A percentile compares a stretch with the other conserved stretches of the same genome.
Evolutionary conservation across 1,140 invertebrate genomes (phyloP).

Genomic region (Drosophila lowei): DNA sequence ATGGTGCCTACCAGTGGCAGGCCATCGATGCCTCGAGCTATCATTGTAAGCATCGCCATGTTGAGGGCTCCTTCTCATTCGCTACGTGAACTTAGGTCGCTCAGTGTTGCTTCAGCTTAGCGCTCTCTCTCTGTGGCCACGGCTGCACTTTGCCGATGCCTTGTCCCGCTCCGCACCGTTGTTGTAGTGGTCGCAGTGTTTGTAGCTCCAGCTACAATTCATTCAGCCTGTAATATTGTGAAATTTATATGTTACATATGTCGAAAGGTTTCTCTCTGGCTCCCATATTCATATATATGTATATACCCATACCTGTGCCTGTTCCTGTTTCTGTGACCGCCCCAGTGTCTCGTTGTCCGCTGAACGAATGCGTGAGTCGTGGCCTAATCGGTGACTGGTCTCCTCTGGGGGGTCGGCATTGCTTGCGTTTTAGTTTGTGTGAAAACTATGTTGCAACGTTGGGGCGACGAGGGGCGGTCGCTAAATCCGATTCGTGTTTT

Average conservation of each 20-base stretch:
- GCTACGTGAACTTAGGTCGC: constrained; percentile 8
- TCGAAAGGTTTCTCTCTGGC: no score
- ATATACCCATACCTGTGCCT: no score
- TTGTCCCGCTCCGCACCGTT: constrained; percentile 2
- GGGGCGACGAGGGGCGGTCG: no score
- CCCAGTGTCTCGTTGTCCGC: not conserved
- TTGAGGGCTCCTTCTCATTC: constrained; percentile 6
- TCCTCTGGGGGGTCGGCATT: not conserved
- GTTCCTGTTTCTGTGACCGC: no score
- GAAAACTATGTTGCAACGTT: not conserved
- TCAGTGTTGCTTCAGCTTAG: constrained; percentile 9
- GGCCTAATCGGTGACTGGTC: no score
- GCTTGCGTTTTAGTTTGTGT: constrained; percentile 1
- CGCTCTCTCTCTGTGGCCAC: constrained; percentile 44
- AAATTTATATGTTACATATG: no score
- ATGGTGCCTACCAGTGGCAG: constrained; percentile 97
- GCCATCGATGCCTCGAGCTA: constrained; percentile 96
- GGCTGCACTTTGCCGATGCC: constrained; percentile 60
- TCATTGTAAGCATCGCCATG: constrained; percentile 99
- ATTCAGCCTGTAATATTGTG: no score
- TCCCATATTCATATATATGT: no score
- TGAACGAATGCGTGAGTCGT: no score
- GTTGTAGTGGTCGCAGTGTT: no score
- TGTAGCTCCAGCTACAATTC: no score
- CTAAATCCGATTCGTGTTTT: no score